Evolutionary conservation across 2,113 vertebrate species (phyloP), one percentile per base, ranked within the genome.

Genomic region (Prietella phreatophila): DNA sequence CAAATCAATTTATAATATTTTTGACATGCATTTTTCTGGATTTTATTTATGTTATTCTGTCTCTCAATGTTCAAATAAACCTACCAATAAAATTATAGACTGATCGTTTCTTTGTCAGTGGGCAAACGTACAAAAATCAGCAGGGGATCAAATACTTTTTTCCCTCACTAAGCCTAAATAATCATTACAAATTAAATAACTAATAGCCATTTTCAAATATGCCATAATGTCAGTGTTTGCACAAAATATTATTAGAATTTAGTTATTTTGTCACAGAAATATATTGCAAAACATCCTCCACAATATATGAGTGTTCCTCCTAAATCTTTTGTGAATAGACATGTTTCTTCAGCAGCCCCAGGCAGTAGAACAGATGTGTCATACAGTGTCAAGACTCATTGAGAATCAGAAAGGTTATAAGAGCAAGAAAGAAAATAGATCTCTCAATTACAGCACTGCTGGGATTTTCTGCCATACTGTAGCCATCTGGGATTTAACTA

Each of bases 301-400:
- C 71, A 75, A n/a, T 33, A 50, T 25, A 13, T 8, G 53, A 75
- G 58, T 65, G 9, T 25, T 25, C 19, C 17, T 69, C 55, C n/a
- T 69, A 71, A 82, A 47, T 71, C 79, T 33, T 22, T 36, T 53
- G 42, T 25, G 60, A 86, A 65, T 80, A 80, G 61, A 56, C 25
- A 42, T 87, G 63, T 82, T 73, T 47, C 79, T 73, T 71, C 30
- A 27, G 47, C 39, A 36, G 73, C 71, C 82, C 30, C 53, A 81
- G 63, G 76, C 75, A 47, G 39, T 9, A 11, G 25, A 47, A 25
- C 83, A 87, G 61, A 84, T 84, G 86, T 79, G 60, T 67, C 65
- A 65, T 71, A 80, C 61, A 83, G 79, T 81, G 83, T 85, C 87
- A 81, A 36, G 50, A 61, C 82, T 85, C 61, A 81, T 60, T 88